Evolutionary conservation across 2,888 invertebrate genomes (phyloP).

Genomic region (Xestia c-nigrum): DNA sequence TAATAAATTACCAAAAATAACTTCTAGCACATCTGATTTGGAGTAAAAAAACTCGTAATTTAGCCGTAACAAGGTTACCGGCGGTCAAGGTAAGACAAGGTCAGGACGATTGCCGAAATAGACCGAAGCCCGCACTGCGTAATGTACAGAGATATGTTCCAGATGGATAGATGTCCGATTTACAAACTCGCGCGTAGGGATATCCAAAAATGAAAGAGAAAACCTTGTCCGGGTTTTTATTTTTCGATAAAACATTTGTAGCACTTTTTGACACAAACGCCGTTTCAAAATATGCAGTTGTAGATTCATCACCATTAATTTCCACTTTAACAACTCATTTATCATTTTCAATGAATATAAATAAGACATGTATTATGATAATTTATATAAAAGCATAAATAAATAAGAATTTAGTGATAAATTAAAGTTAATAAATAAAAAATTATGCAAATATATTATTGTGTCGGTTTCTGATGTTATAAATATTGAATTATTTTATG

Average conservation of each 20-base stretch:
- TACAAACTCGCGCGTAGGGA: neutral
- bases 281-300: neutral
- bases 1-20: constrained; percentile 45
- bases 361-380: neutral
- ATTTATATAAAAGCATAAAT: neutral
- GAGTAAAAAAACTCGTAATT: constrained; percentile 60
- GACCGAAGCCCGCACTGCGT: constrained; percentile 56
- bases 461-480: neutral
- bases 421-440: neutral
- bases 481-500: neutral
- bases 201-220: neutral
- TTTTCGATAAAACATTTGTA: neutral
- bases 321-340: neutral
- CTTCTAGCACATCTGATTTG: constrained; percentile 73
- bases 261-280: neutral
- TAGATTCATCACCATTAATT: neutral
- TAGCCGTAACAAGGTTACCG: constrained; percentile 66
- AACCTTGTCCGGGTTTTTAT: neutral
- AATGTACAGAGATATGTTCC: constrained; percentile 13
- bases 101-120: constrained; percentile 63
- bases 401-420: neutral
- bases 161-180: constrained; percentile 31
- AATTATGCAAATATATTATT: constrained; percentile 3
- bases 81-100: constrained; percentile 81
- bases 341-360: neutral